phyloP scores from a whole-genome alignment of 2,888 invertebrate species.

The Tiphia femorata region DNA sequence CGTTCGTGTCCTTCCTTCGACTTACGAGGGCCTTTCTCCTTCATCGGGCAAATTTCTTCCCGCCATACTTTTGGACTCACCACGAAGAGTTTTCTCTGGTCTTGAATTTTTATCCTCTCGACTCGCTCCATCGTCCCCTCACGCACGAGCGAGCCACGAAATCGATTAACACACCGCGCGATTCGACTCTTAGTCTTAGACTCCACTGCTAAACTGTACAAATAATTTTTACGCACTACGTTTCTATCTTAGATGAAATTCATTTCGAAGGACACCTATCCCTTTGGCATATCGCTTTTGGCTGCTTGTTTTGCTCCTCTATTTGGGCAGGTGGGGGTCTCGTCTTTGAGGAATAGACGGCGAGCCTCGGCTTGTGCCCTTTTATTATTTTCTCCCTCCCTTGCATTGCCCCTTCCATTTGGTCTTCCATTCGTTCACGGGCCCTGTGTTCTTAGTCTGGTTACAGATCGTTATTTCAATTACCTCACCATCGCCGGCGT shows the following conservation, averaged over 20 bases:
- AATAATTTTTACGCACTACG: constrained; percentile 23
- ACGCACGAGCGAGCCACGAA: background rate
- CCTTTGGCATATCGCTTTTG: constrained; percentile 61
- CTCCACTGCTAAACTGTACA: constrained; percentile 24
- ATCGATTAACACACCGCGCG: background rate
- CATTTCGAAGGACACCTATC: constrained; percentile 58
- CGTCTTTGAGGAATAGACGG: background rate
- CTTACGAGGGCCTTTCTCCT: background rate
- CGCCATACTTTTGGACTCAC: background rate
- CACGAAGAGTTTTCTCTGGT: background rate
- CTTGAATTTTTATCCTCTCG: background rate
- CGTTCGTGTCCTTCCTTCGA: background rate
- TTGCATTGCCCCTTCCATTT: no score
- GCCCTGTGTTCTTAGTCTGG: no score
- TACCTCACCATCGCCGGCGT: constrained; percentile 12
- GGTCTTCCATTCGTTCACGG: no score
- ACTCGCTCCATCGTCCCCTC: no score
- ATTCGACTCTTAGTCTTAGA: background rate
- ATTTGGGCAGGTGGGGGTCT: background rate
- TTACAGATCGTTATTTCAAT: constrained; percentile 20
- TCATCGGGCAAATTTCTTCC: background rate
- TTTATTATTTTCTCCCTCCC: no score
- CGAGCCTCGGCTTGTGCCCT: no score
- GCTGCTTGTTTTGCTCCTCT: constrained; percentile 31
- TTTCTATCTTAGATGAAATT: constrained; percentile 48